Evolutionary conservation across 2,797 vertebrate genomes (phyloP).

Genomic region (Typhlichthys subterraneus): DNA sequence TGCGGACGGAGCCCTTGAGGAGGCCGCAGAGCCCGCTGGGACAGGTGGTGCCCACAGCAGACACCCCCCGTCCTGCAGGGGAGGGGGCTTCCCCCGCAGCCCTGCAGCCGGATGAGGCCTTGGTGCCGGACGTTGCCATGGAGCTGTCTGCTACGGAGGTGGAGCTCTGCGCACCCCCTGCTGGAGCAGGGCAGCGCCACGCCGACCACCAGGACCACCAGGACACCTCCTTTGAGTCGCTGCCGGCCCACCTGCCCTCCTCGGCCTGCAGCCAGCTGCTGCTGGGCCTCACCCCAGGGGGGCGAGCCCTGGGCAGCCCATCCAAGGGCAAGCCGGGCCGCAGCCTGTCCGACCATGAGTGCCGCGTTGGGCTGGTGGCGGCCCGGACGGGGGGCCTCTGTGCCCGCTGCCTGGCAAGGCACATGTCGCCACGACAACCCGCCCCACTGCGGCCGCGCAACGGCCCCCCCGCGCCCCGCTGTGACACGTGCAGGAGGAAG

Average conservation of each 20-base stretch:
- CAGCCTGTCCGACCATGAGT: conserved; percentile 64
- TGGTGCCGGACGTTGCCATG: background rate
- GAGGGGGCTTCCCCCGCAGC: background rate
- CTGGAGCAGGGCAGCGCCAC: too few species aligned
- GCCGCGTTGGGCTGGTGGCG: conserved; percentile 32
- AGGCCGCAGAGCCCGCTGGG: conserved; percentile 15
- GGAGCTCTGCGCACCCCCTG: background rate
- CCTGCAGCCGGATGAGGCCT: conserved; percentile 4
- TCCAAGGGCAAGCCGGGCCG: conserved; percentile 21
- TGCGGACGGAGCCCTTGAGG: background rate
- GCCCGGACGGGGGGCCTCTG: conserved; percentile 57
- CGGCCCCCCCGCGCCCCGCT: conserved; percentile 37
- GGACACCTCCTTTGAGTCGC: conserved; percentile 67
- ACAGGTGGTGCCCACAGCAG: conserved; percentile 8
- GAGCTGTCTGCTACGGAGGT: conserved; percentile 3
- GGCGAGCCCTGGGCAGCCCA: conserved; percentile 43
- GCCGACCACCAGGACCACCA: conserved; percentile 36
- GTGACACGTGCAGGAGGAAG: conserved; percentile 53
- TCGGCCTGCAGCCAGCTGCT: conserved; percentile 59
- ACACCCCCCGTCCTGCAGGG: background rate
- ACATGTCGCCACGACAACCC: conserved; percentile 16
- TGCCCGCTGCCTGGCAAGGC: conserved; percentile 63
- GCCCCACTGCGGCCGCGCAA: conserved; percentile 53
- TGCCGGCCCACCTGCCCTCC: conserved; percentile 73
- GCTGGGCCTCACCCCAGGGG: conserved; percentile 53